phyloP scores from a whole-genome alignment of 2,113 vertebrate species.

The Hystrix brachyura region DNA sequence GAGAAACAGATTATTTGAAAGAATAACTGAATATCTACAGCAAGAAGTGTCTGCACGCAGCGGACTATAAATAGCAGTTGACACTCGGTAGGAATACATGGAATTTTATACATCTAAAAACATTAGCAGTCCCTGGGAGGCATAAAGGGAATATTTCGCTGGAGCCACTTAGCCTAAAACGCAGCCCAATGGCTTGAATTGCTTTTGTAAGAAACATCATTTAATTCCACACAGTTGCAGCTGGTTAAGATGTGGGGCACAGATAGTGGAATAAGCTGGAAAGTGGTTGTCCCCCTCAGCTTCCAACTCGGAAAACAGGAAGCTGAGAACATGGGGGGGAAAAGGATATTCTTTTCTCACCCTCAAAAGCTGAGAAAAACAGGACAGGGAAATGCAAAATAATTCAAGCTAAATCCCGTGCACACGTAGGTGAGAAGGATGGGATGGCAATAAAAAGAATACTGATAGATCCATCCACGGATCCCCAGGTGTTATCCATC shows the following conservation, averaged over 20 bases:
- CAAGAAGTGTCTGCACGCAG: not conserved
- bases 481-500: not conserved
- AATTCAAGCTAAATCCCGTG: not conserved
- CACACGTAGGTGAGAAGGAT: not conserved
- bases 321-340: not conserved
- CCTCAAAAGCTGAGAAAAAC: not conserved
- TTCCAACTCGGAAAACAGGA: not conserved
- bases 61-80: not conserved
- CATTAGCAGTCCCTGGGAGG: fast-evolving
- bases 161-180: not conserved
- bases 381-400: too few species aligned
- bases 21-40: not conserved
- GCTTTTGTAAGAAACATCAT: not conserved
- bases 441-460: not conserved
- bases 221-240: not conserved
- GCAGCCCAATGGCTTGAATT: not conserved
- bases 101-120: not conserved
- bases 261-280: not conserved
- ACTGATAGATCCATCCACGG: not conserved
- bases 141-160: not conserved
- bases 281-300: not conserved
- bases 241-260: not conserved
- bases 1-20: too few species aligned
- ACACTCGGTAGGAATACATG: not conserved
- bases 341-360: not conserved